Conservation (phyloP, 1,140 invertebrate species). For the Harlomillsia oculata region DNA sequence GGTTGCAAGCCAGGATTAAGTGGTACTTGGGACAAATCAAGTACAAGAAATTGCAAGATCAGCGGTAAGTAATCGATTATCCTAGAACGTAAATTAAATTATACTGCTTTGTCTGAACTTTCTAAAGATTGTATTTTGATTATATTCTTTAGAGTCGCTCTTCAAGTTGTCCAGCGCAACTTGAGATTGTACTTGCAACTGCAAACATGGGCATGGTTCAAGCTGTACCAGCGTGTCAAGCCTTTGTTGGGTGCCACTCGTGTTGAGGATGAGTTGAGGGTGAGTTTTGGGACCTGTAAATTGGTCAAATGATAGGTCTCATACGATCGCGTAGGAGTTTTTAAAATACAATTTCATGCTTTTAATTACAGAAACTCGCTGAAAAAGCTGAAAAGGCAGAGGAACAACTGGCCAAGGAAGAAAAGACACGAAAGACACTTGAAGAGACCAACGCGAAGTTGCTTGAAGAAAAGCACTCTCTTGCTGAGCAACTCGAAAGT, state of each 20-base stretch:
- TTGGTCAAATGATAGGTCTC: background rate
- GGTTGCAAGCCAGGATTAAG: constrained; percentile 93
- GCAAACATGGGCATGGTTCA: constrained; percentile 99
- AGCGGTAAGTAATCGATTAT: constrained; percentile 54
- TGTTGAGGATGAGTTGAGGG: constrained; percentile 96
- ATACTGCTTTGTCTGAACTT: background rate
- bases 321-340: background rate
- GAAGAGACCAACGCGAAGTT: constrained; percentile 85
- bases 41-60: constrained; percentile 96
- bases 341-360: too few relatives aligned
- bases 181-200: constrained; percentile 95
- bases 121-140: background rate
- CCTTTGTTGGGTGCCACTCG: constrained; percentile 95
- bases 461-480: constrained; percentile 81
- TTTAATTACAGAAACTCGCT: constrained; percentile 67
- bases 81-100: background rate
- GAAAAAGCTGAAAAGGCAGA: constrained; percentile 90
- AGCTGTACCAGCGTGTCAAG: constrained; percentile 97
- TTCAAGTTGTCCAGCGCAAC: constrained; percentile 97
- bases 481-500: constrained; percentile 75
- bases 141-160: constrained; percentile 57
- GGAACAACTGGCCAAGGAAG: constrained; percentile 85
- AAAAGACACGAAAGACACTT: constrained; percentile 90
- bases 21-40: constrained; percentile 81
- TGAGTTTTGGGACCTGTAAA: constrained; percentile 47